A percentile compares a stretch with the other conserved stretches of the same genome.
Conservation (phyloP, 1,140 invertebrate genomes). For the Bombus cullumanus region DNA sequence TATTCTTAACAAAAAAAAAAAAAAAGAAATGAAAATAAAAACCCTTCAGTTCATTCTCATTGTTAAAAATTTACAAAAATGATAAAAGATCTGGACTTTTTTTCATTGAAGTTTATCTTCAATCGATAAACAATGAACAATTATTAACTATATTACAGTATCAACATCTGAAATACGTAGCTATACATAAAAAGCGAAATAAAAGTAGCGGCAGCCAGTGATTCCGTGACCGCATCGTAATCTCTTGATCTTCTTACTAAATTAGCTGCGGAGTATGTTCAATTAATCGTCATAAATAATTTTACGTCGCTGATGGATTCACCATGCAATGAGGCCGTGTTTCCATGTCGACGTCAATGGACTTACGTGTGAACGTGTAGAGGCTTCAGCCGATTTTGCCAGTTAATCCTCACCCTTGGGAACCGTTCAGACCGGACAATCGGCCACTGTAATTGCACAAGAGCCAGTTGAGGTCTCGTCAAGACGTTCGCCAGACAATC, state of each 20-base stretch:
- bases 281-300: conserved; percentile 68
- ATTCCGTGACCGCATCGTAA: conserved; percentile 55
- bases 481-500: conserved; percentile 52
- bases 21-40: too few species aligned
- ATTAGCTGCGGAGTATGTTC: conserved; percentile 57
- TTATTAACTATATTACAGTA: not conserved
- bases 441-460: conserved; percentile 78
- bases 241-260: conserved; percentile 72
- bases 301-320: conserved; percentile 60
- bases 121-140: too few species aligned
- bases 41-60: too few species aligned
- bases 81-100: too few species aligned
- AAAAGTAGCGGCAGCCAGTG: not conserved
- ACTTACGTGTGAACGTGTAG: conserved; percentile 38
- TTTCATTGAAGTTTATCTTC: too few species aligned
- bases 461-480: conserved; percentile 72
- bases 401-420: conserved; percentile 75
- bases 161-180: not conserved
- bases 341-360: conserved; percentile 23
- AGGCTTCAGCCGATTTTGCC: conserved; percentile 58
- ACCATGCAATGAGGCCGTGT: conserved; percentile 16
- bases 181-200: too few species aligned
- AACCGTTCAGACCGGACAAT: conserved; percentile 74
- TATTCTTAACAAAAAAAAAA: too few species aligned
- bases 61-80: too few species aligned